Evolutionary conservation across 1,140 invertebrate genomes (phyloP).

Genomic region (Saccostrea echinata): DNA sequence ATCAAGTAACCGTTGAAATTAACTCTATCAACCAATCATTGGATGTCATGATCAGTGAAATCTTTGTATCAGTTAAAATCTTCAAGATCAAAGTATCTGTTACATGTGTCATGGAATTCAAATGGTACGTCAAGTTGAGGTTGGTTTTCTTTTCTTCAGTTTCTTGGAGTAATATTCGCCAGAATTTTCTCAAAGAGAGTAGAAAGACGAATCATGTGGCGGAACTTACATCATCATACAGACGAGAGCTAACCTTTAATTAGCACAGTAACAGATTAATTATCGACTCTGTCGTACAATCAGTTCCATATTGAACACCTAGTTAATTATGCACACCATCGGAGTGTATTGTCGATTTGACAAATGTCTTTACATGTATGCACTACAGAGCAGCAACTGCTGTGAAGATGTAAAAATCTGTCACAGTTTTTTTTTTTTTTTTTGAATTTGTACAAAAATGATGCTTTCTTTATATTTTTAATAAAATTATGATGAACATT

Average conservation of each 20-base stretch:
- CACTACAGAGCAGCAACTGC: background rate
- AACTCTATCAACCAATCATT: no score
- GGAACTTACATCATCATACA: background rate
- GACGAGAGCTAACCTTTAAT: background rate
- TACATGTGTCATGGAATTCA: no score
- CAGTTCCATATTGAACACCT: background rate
- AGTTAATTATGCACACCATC: background rate
- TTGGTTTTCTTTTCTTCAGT: background rate
- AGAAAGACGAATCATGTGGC: conserved; percentile 9
- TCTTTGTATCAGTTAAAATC: no score
- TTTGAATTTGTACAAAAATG: background rate
- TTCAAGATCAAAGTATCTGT: no score
- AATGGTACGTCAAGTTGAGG: no score
- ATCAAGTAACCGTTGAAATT: background rate
- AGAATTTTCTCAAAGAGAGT: conserved; percentile 42
- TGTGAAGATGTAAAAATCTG: background rate
- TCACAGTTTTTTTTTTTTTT: background rate
- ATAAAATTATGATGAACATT: background rate
- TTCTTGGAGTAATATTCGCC: conserved; percentile 43
- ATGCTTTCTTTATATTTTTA: conserved; percentile 28
- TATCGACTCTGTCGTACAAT: background rate
- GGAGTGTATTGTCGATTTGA: background rate
- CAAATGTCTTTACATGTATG: background rate
- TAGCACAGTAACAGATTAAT: no score
- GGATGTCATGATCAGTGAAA: no score